Conservation (phyloP, 2,888 invertebrate genomes). For the Apotomis capreana region DNA sequence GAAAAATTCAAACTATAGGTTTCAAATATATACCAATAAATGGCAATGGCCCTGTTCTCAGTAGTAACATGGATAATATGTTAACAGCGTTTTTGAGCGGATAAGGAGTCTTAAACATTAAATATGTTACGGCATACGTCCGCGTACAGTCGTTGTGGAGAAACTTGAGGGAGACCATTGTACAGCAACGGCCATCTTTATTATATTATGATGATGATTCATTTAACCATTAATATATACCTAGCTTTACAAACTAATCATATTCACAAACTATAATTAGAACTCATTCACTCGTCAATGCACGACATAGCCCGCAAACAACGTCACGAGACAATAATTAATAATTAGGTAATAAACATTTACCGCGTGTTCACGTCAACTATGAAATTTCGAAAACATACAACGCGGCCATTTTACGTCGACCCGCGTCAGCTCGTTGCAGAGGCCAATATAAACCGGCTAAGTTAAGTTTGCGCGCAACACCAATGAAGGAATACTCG, state of each 20-base stretch:
- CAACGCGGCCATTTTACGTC: slow-evolving; percentile 60
- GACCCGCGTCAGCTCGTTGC: slow-evolving; percentile 60
- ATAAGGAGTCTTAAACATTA: too few relatives aligned
- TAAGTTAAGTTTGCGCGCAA: neutral
- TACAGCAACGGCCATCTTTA: too few relatives aligned
- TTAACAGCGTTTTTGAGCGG: too few relatives aligned
- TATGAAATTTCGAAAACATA: slow-evolving; percentile 73
- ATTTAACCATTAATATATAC: too few relatives aligned
- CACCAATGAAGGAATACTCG: neutral
- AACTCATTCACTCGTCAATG: slow-evolving; percentile 47
- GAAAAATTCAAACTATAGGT: too few relatives aligned
- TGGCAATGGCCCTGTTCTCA: too few relatives aligned
- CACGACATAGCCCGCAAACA: slow-evolving; percentile 50
- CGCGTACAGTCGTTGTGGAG: too few relatives aligned
- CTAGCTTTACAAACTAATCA: neutral
- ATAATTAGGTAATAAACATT: slow-evolving; percentile 76
- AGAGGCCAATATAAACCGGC: neutral
- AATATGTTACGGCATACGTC: too few relatives aligned
- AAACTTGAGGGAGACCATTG: too few relatives aligned
- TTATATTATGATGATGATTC: too few relatives aligned
- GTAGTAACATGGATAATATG: too few relatives aligned
- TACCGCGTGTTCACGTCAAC: slow-evolving; percentile 69
- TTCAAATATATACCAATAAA: too few relatives aligned
- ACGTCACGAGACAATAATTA: slow-evolving; percentile 65
- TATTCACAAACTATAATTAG: slow-evolving; percentile 15